Evolutionary conservation across 1,140 invertebrate species (phyloP).

Genomic region (Frieseomelitta varia): DNA sequence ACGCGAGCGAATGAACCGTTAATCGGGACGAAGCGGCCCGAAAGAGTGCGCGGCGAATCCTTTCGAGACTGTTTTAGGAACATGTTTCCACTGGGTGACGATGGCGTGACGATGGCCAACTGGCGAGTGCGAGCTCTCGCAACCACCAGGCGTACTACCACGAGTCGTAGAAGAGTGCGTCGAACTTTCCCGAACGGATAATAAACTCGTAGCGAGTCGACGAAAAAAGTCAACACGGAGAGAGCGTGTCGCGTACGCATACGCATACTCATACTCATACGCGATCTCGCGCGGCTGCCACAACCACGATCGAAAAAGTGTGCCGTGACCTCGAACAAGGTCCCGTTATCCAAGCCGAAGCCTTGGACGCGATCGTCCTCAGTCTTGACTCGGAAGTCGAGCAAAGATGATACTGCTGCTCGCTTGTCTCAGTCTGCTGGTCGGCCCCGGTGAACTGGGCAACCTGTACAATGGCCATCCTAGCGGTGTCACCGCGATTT

Average conservation of each 20-base stretch:
- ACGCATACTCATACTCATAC: background rate
- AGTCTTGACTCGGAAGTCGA: slow-evolving; percentile 79
- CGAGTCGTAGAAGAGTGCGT: slow-evolving; percentile 22
- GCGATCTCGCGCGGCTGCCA: slow-evolving; percentile 5
- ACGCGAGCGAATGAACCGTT: background rate
- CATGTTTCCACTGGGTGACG: slow-evolving; percentile 19
- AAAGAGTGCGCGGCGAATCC: background rate
- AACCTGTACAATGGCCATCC: slow-evolving; percentile 61
- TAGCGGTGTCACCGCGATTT: slow-evolving; percentile 58
- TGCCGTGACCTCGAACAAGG: slow-evolving; percentile 80
- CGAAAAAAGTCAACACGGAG: slow-evolving; percentile 39
- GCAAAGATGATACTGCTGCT: slow-evolving; percentile 77
- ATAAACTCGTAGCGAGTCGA: slow-evolving; percentile 46
- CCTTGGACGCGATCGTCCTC: slow-evolving; percentile 72
- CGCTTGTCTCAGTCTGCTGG: slow-evolving; percentile 67
- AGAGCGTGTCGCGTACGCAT: background rate
- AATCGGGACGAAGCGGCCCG: background rate
- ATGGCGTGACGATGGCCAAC: too few relatives aligned
- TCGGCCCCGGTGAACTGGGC: slow-evolving; percentile 66
- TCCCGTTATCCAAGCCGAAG: slow-evolving; percentile 78
- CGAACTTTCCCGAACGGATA: slow-evolving; percentile 59
- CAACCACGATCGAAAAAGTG: slow-evolving; percentile 70
- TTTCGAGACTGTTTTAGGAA: slow-evolving; percentile 35
- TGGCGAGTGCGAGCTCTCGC: background rate
- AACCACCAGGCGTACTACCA: background rate